phyloP scores from a whole-genome alignment of 2,113 vertebrate species.

The Sceloporus tristichus region DNA sequence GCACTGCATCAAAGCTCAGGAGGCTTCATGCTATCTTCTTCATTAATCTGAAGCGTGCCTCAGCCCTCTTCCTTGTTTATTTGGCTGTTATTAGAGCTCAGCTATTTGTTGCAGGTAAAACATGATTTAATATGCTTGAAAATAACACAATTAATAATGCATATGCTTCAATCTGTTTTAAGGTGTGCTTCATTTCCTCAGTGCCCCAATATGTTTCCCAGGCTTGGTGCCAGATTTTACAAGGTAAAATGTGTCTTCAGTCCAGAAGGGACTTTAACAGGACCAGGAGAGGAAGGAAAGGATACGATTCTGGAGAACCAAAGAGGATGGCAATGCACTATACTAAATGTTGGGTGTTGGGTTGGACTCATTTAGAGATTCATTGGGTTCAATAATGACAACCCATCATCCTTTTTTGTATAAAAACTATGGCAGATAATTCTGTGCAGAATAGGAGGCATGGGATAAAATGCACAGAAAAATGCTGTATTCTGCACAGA shows the following conservation, averaged over 20 bases:
- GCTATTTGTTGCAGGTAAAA: constrained; percentile 63
- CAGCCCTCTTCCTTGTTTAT: constrained; percentile 51
- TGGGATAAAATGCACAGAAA: too few species aligned
- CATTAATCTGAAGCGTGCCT: constrained; percentile 52
- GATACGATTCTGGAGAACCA: neutral
- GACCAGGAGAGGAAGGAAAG: neutral
- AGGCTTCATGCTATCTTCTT: constrained; percentile 24
- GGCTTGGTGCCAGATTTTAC: constrained; percentile 13
- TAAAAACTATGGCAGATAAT: too few species aligned
- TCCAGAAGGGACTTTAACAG: neutral
- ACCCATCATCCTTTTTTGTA: too few species aligned
- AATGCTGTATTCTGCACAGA: too few species aligned
- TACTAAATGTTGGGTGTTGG: too few species aligned
- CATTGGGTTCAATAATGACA: neutral
- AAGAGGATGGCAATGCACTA: neutral
- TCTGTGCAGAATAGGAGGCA: too few species aligned
- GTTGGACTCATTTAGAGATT: neutral
- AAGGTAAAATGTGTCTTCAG: constrained; percentile 5
- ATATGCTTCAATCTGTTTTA: constrained; percentile 61
- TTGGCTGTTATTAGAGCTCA: constrained; percentile 53
- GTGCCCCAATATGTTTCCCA: neutral
- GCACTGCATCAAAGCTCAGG: constrained; percentile 24
- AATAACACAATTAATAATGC: constrained; percentile 67
- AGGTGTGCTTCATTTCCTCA: constrained; percentile 44
- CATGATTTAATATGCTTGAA: constrained; percentile 62